Evolutionary conservation across 2,113 vertebrate species (phyloP).

Genomic region (Thermophis baileyi): DNA sequence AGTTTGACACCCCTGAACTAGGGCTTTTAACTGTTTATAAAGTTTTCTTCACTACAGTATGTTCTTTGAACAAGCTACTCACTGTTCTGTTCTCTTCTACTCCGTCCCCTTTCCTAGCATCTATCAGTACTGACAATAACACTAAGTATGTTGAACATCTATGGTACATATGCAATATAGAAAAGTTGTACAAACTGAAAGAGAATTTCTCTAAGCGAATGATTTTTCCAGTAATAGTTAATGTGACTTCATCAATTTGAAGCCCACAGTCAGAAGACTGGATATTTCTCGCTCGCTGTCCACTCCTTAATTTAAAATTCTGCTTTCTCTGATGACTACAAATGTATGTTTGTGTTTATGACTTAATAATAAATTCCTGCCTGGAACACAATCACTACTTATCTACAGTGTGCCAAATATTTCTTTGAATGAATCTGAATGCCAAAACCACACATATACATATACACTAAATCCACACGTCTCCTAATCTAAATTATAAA

Average conservation of each 20-base stretch:
- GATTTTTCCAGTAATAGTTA: background rate
- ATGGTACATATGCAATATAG: background rate
- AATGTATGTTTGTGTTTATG: background rate
- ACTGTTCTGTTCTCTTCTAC: background rate
- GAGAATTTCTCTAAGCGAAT: background rate
- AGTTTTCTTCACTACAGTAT: background rate
- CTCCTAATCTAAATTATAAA: background rate
- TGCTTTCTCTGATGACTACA: background rate
- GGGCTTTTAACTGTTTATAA: background rate
- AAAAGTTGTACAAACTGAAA: background rate
- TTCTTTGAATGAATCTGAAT: background rate
- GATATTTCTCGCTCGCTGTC: background rate
- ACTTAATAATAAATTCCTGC: background rate
- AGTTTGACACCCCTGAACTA: background rate
- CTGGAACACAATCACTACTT: background rate
- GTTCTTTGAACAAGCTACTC: background rate
- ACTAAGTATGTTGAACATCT: background rate
- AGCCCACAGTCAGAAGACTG: background rate
- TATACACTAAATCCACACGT: slow-evolving; percentile 2
- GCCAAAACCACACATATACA: background rate
- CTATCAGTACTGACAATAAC: background rate
- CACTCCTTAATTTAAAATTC: slow-evolving; percentile 2
- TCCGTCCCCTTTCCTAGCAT: background rate
- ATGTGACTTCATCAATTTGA: fast-evolving
- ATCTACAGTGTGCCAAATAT: background rate